These are phyloP conservation scores for Aspidoscelis tigris DNA, from an alignment of 2,113 vertebrate species.

Conservation along the genomic window DNA sequence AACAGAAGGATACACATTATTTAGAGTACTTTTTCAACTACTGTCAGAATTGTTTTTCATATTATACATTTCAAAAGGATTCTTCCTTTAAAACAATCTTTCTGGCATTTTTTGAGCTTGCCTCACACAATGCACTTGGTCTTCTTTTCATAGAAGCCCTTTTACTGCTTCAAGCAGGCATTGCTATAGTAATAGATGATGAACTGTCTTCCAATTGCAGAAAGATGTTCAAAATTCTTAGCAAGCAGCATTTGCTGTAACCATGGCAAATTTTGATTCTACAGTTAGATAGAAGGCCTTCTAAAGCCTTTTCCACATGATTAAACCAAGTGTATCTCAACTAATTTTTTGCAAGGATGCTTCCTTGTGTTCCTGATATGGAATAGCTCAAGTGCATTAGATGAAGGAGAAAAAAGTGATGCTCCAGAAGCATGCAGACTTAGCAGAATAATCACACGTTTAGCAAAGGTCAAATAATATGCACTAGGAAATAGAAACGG, in stretches of 20 bases:
- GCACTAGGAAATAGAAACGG: not conserved
- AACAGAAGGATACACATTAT: slow-evolving; percentile 20
- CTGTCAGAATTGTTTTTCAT: slow-evolving; percentile 45
- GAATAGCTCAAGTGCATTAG: not conserved
- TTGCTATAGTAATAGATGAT: slow-evolving; percentile 63
- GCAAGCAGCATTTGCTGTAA: slow-evolving; percentile 67
- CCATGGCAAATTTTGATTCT: slow-evolving; percentile 69
- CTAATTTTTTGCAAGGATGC: not conserved
- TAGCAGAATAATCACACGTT: not conserved
- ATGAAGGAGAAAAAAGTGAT: not conserved
- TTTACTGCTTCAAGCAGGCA: slow-evolving; percentile 45
- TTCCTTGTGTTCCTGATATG: not conserved
- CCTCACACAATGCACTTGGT: slow-evolving; percentile 23
- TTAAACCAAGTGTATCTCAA: not conserved
- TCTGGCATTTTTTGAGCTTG: slow-evolving; percentile 19
- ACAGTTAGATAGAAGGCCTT: slow-evolving; percentile 24
- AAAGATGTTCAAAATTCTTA: slow-evolving; percentile 67
- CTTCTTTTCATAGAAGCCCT: slow-evolving; percentile 36
- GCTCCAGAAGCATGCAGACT: not conserved
- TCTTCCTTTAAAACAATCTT: not conserved
- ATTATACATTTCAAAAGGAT: slow-evolving; percentile 24
- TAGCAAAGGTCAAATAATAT: not conserved
- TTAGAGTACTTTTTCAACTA: slow-evolving; percentile 42
- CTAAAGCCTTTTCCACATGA: not conserved
- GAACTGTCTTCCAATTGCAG: slow-evolving; percentile 64